Conservation (phyloP, 2,113 vertebrate genomes). For the Zingel zingel region DNA sequence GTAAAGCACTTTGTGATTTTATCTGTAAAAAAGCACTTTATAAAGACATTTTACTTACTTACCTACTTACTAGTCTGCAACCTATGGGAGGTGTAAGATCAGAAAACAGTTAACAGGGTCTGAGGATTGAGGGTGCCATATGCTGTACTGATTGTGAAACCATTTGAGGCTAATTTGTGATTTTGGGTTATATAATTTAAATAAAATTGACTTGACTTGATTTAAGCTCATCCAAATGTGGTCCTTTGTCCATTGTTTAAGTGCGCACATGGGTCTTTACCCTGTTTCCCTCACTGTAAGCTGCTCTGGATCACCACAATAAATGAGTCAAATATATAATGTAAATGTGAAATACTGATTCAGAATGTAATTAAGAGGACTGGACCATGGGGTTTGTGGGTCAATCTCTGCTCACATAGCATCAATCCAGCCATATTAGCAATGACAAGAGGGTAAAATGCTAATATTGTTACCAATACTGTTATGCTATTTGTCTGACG, state of each 20-base stretch:
- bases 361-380: constrained; percentile 8
- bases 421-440: constrained; percentile 43
- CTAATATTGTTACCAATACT: constrained; percentile 24
- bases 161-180: not conserved
- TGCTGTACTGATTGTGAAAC: not conserved
- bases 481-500: constrained; percentile 8
- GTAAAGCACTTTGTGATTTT: no score
- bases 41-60: no score
- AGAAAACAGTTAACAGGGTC: not conserved
- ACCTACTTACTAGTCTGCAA: no score
- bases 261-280: not conserved
- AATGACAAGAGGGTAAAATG: constrained; percentile 22
- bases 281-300: not conserved
- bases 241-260: not conserved
- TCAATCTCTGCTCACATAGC: constrained; percentile 11
- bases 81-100: no score
- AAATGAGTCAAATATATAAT: not conserved
- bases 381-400: not conserved
- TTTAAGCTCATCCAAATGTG: not conserved
- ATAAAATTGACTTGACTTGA: not conserved
- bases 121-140: not conserved
- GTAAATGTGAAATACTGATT: constrained; percentile 1
- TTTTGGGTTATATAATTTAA: not conserved
- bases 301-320: not conserved
- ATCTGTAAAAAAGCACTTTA: no score